These are phyloP conservation scores for Calvadosia cruxmelitensis DNA, from an alignment of 30 jellyfish, hydroid and myxozoan genomes.

Conservation along the genomic window DNA sequence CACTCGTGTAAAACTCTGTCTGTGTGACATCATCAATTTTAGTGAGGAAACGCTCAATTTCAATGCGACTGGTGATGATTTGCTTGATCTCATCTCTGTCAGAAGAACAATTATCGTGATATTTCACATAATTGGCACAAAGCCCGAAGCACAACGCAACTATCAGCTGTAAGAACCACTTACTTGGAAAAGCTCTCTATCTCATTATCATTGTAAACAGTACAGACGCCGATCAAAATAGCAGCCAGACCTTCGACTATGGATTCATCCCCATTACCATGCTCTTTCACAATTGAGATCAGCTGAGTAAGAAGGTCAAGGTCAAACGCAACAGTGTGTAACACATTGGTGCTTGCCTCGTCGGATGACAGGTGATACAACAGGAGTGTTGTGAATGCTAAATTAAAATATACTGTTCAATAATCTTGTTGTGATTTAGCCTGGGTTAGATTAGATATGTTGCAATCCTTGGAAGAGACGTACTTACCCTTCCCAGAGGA, in stretches of 20 bases:
- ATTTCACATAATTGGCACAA: not conserved
- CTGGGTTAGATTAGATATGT: too few species aligned
- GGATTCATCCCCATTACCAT: constrained; percentile 54
- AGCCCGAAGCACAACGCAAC: not conserved
- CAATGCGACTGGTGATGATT: constrained; percentile 78
- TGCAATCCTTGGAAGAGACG: too few species aligned
- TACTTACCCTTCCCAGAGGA: too few species aligned
- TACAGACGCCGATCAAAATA: constrained; percentile 76
- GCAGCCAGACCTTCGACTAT: constrained; percentile 90
- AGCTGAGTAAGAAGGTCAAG: constrained; percentile 38
- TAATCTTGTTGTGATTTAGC: too few species aligned
- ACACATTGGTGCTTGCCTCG: too few species aligned
- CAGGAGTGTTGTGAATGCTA: too few species aligned
- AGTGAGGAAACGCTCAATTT: constrained; percentile 84
- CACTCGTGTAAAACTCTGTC: constrained; percentile 66
- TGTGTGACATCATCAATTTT: constrained; percentile 72
- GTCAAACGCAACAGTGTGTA: too few species aligned
- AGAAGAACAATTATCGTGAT: not conserved
- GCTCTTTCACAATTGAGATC: constrained; percentile 74
- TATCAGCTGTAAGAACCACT: constrained; percentile 4
- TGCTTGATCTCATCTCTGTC: constrained; percentile 73
- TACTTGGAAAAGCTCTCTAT: constrained; percentile 78
- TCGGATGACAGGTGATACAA: too few species aligned
- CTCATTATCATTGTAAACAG: constrained; percentile 67
- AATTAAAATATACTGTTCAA: too few species aligned